These are phyloP conservation scores for Drosophila setifemur DNA, from an alignment of 1,140 invertebrate species.

Conservation along the genomic window DNA sequence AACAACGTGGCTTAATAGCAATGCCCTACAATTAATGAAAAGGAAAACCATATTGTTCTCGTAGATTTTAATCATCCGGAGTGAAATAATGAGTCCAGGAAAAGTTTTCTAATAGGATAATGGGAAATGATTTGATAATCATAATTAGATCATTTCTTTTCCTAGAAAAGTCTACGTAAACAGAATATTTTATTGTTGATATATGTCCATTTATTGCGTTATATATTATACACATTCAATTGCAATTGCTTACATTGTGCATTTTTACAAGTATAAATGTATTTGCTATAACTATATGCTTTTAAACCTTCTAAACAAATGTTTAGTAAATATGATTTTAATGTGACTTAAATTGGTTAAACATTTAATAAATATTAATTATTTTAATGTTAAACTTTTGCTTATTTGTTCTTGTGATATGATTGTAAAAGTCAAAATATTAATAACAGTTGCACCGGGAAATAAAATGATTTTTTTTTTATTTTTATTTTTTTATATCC, in stretches of 20 bases:
- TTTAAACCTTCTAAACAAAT: too few species aligned
- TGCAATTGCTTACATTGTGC: conserved; percentile 39
- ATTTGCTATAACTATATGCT: not conserved
- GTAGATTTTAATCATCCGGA: too few species aligned
- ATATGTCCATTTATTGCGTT: not conserved
- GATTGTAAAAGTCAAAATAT: too few species aligned
- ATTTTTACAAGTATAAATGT: not conserved
- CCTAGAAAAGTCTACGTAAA: too few species aligned
- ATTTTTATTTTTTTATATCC: conserved; percentile 86
- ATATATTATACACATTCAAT: conserved; percentile 33
- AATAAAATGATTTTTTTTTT: not conserved
- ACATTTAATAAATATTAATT: too few species aligned
- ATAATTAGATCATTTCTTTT: not conserved
- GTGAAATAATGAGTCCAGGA: not conserved
- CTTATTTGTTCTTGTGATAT: too few species aligned
- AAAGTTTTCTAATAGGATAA: not conserved
- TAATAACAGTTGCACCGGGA: too few species aligned
- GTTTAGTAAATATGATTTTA: too few species aligned
- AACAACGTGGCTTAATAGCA: conserved; percentile 21
- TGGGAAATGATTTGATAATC: not conserved
- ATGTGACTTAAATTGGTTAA: too few species aligned
- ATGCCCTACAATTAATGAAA: conserved; percentile 39
- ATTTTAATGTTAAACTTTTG: too few species aligned
- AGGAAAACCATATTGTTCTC: conserved; percentile 2
- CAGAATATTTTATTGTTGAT: not conserved